A percentile compares a stretch with the other conserved stretches of the same genome.
phyloP scores from a whole-genome alignment of 1,140 invertebrate species.

The Nylanderia fulva region DNA sequence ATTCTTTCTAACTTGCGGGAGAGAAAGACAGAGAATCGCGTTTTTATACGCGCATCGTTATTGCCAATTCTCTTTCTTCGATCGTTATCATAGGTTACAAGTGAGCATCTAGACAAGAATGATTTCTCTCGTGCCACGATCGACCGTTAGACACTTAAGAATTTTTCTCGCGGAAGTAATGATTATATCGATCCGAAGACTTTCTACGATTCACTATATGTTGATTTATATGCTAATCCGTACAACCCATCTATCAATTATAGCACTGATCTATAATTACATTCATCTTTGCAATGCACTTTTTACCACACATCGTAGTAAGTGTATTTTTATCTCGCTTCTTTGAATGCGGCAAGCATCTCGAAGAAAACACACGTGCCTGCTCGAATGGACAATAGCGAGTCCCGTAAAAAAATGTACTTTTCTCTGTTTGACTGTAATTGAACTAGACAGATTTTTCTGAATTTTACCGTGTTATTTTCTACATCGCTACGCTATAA shows the following conservation, averaged over 20 bases:
- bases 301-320: constrained; percentile 11
- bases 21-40: not conserved
- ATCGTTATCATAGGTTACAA: constrained; percentile 49
- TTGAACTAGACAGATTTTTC: not conserved
- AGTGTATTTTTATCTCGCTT: constrained; percentile 6
- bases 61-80: constrained; percentile 52
- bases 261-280: constrained; percentile 43
- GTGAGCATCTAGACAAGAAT: constrained; percentile 39
- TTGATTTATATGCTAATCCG: constrained; percentile 61
- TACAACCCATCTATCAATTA: constrained; percentile 30
- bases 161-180: constrained; percentile 48
- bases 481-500: not conserved
- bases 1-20: not conserved
- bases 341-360: constrained; percentile 37
- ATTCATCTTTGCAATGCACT: constrained; percentile 35
- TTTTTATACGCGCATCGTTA: constrained; percentile 39
- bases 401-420: not conserved
- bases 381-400: not conserved
- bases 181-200: constrained; percentile 46
- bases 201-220: constrained; percentile 53
- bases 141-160: constrained; percentile 57
- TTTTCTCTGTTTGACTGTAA: not conserved
- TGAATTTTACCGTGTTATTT: not conserved
- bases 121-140: constrained; percentile 40
- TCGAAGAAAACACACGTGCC: constrained; percentile 17